Evolutionary conservation across 2,113 vertebrate genomes (phyloP).

Genomic region (Polypterus senegalus): DNA sequence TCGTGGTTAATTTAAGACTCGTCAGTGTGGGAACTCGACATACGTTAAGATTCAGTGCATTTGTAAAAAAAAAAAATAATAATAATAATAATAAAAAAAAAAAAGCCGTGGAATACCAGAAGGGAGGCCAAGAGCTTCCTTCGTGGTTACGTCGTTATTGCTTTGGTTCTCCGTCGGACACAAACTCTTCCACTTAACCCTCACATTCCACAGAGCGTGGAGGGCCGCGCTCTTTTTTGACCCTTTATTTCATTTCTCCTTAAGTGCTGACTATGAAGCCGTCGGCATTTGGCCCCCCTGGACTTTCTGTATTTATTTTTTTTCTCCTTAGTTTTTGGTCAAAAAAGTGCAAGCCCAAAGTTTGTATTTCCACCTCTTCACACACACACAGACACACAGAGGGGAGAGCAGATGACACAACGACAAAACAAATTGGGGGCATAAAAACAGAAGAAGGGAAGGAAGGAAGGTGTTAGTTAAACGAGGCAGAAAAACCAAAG

Average conservation of each 20-base stretch:
- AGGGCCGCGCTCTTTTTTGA: neutral
- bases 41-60: slow-evolving; percentile 38
- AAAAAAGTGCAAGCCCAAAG: slow-evolving; percentile 11
- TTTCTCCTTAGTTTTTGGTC: neutral
- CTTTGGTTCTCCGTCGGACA: slow-evolving; percentile 62
- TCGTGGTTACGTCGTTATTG: slow-evolving; percentile 52
- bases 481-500: slow-evolving; percentile 24
- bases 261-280: slow-evolving; percentile 11
- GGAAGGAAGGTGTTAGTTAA: slow-evolving; percentile 14
- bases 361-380: slow-evolving; percentile 18
- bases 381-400: neutral
- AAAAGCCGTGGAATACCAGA: slow-evolving; percentile 43
- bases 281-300: neutral
- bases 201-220: slow-evolving; percentile 36
- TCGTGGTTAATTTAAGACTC: slow-evolving; percentile 45
- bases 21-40: slow-evolving; percentile 35
- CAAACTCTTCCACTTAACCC: slow-evolving; percentile 37
- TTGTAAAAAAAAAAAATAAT: slow-evolving; percentile 12
- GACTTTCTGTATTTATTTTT: neutral
- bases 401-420: too few relatives aligned
- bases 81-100: slow-evolving; percentile 4
- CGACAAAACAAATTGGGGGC: slow-evolving; percentile 2
- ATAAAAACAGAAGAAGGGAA: slow-evolving; percentile 6
- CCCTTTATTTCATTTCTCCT: slow-evolving; percentile 3
- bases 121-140: slow-evolving; percentile 34